These are phyloP conservation scores for Ypsolopha scabrella DNA, from an alignment of 2,888 invertebrate species.

Conservation along the genomic window DNA sequence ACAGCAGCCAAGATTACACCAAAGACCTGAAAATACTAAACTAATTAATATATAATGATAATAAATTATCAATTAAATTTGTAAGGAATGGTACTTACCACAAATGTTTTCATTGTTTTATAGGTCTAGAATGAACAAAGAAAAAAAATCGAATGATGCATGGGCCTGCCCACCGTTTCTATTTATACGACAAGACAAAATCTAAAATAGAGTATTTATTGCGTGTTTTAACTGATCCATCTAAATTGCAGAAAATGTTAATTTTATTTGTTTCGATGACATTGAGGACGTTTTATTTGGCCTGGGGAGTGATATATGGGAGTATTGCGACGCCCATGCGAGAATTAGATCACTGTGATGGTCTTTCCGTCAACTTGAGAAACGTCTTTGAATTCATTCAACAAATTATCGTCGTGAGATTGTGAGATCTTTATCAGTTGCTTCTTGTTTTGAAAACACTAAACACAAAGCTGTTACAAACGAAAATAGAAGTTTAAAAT, in stretches of 20 bases:
- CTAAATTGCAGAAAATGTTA: constrained; percentile 51
- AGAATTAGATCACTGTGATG: constrained; percentile 21
- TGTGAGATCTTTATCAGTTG: too few species aligned
- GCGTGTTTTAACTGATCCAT: constrained; percentile 33
- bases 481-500: too few species aligned
- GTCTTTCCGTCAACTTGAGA: constrained; percentile 5
- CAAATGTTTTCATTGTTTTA: constrained; percentile 40
- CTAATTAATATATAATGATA: not conserved
- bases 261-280: constrained; percentile 52
- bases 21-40: constrained; percentile 21
- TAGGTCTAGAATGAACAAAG: constrained; percentile 20
- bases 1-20: constrained; percentile 25
- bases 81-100: constrained; percentile 30
- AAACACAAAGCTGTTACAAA: too few species aligned
- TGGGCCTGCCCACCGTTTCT: constrained; percentile 27
- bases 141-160: constrained; percentile 41
- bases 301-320: constrained; percentile 37
- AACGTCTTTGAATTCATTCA: constrained; percentile 3
- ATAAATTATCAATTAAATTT: constrained; percentile 2
- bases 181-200: constrained; percentile 50
- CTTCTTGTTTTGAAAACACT: too few species aligned
- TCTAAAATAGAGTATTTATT: constrained; percentile 57
- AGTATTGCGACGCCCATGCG: constrained; percentile 31
- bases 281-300: constrained; percentile 48
- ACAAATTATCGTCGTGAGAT: too few species aligned